phyloP scores from a whole-genome alignment of 2,888 invertebrate genomes.

The Fragum sueziense region DNA sequence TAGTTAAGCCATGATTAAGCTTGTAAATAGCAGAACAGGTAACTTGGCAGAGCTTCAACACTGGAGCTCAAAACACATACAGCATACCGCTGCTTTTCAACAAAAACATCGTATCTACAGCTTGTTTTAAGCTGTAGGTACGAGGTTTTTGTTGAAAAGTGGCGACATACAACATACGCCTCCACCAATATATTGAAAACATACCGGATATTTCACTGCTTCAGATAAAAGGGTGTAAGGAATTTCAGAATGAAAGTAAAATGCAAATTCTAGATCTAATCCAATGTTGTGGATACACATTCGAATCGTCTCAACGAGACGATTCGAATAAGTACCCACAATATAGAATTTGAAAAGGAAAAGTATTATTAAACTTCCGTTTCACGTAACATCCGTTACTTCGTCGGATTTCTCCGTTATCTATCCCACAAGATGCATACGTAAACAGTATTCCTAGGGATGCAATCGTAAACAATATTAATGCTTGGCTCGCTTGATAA shows the following conservation, averaged over 20 bases:
- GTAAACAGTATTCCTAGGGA: slow-evolving; percentile 16
- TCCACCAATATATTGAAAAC: not conserved
- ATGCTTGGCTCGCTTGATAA: not conserved
- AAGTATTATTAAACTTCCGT: no score
- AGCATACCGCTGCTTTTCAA: no score
- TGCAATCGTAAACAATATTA: slow-evolving; percentile 11
- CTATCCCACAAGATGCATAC: slow-evolving; percentile 12
- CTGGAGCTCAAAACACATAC: not conserved
- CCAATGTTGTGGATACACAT: no score
- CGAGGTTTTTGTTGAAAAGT: no score
- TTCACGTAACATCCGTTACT: no score
- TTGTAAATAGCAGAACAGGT: not conserved
- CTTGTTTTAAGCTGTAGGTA: no score
- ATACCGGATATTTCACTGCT: not conserved
- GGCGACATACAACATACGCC: no score
- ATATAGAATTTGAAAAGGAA: not conserved
- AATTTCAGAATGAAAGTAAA: no score
- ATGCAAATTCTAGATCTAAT: not conserved
- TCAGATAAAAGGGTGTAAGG: not conserved
- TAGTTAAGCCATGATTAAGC: not conserved
- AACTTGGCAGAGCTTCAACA: not conserved
- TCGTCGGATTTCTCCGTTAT: not conserved
- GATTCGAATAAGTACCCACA: not conserved
- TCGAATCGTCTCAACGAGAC: not conserved
- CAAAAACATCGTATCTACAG: no score